Evolutionary conservation across 92 coral and sea anemone genomes (phyloP).

Genomic region (Siderastrea siderea): DNA sequence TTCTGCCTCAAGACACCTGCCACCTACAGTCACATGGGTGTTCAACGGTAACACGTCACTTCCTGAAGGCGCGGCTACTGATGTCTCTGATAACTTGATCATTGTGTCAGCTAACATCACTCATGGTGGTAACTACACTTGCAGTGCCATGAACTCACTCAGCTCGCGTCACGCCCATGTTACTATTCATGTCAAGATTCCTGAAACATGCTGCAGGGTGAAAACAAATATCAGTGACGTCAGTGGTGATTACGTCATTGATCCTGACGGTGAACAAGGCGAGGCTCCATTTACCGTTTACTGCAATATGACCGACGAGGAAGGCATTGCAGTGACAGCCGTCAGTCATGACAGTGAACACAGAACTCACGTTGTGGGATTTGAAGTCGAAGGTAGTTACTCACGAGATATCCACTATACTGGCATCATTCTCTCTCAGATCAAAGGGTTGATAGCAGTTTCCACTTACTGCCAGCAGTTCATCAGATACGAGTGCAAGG

Average conservation of each 20-base stretch:
- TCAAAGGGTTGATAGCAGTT: background rate
- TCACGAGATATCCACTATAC: background rate
- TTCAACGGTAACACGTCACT: conserved; percentile 16
- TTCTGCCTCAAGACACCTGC: background rate
- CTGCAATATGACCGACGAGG: conserved; percentile 51
- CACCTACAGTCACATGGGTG: background rate
- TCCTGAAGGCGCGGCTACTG: background rate
- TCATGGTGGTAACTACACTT: conserved; percentile 13
- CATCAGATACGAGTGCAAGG: conserved; percentile 24
- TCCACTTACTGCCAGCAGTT: conserved; percentile 29
- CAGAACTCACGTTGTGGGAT: conserved; percentile 21
- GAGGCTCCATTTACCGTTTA: conserved; percentile 33
- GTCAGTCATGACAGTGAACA: conserved; percentile 59
- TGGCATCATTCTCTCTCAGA: background rate
- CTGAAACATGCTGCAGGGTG: conserved; percentile 18
- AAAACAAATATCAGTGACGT: conserved; percentile 7
- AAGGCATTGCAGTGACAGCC: conserved; percentile 39
- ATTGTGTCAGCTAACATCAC: background rate
- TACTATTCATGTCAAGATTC: background rate
- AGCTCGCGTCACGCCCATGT: background rate
- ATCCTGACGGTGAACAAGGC: conserved; percentile 33
- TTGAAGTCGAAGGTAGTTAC: background rate
- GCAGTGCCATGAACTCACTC: background rate
- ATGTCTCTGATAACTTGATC: background rate
- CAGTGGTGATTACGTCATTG: conserved; percentile 38